These are phyloP conservation scores for Fistularia commersonii DNA, from an alignment of 2,797 vertebrate species.

Conservation along the genomic window DNA sequence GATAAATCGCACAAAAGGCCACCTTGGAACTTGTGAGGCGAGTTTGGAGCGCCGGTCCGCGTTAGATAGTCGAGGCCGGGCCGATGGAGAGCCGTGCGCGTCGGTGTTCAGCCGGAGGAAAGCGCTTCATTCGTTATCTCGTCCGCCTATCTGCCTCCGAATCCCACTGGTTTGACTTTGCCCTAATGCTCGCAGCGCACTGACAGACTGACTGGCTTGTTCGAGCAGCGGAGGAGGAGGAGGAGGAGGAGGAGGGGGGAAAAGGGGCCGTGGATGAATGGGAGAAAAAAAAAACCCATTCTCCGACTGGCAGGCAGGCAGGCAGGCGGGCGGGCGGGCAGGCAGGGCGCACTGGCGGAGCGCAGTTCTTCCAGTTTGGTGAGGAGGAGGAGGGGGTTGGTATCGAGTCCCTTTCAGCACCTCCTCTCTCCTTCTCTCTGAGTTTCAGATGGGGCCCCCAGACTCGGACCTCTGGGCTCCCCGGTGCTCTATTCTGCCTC, in stretches of 20 bases:
- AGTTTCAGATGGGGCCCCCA: conserved; percentile 32
- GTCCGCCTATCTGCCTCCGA: conserved; percentile 55
- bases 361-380: conserved; percentile 57
- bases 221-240: conserved; percentile 34
- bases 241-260: conserved; percentile 42
- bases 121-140: conserved; percentile 51
- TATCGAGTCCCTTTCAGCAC: conserved; percentile 55
- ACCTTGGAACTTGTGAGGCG: conserved; percentile 37
- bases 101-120: conserved; percentile 33
- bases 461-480: conserved; percentile 64
- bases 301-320: conserved; percentile 68
- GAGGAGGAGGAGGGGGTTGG: conserved; percentile 6
- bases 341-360: conserved; percentile 56
- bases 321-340: too few relatives aligned
- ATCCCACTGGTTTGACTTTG: conserved; percentile 70
- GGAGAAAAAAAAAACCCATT: conserved; percentile 66
- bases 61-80: conserved; percentile 21
- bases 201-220: conserved; percentile 73
- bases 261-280: conserved; percentile 44
- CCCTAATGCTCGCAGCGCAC: conserved; percentile 65
- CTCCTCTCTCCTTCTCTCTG: conserved; percentile 48
- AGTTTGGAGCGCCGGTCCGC: conserved; percentile 21
- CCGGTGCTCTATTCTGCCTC: conserved; percentile 48
- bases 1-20: conserved; percentile 36
- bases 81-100: conserved; percentile 40